Evolutionary conservation across 2,888 invertebrate genomes (phyloP).

Genomic region (Urechis unicinctus): DNA sequence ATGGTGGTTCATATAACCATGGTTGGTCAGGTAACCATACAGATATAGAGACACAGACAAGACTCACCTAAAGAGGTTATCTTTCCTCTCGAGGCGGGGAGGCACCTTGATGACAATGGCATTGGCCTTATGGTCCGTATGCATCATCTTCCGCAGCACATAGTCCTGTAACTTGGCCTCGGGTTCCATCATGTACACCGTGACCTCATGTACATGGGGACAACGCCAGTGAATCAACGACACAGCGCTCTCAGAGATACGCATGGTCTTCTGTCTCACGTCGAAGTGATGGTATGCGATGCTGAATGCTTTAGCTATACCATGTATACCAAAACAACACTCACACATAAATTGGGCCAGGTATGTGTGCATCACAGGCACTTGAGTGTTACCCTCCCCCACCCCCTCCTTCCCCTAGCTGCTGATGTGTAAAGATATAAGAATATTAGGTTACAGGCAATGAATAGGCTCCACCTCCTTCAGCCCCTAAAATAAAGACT

Average conservation of each 20-base stretch:
- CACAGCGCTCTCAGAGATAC: conserved; percentile 46
- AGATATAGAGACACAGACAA: too few relatives aligned
- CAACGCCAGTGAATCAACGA: conserved; percentile 46
- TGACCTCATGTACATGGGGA: conserved; percentile 37
- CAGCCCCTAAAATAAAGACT: too few relatives aligned
- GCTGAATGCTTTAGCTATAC: conserved; percentile 47
- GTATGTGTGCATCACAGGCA: too few relatives aligned
- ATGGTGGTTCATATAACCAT: too few relatives aligned
- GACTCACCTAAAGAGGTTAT: conserved; percentile 46
- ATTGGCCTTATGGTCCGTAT: conserved; percentile 35
- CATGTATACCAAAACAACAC: conserved; percentile 28
- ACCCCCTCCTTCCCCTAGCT: too few relatives aligned
- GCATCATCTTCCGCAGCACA: conserved; percentile 44
- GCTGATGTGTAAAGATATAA: too few relatives aligned
- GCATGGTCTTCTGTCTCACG: conserved; percentile 40
- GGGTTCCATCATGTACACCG: conserved; percentile 45
- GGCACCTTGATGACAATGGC: conserved; percentile 31
- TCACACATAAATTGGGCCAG: too few relatives aligned
- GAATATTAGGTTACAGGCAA: too few relatives aligned
- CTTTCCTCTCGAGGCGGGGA: conserved; percentile 41
- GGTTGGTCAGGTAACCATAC: too few relatives aligned
- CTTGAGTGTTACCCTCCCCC: too few relatives aligned
- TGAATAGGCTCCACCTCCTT: too few relatives aligned
- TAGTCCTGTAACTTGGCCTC: conserved; percentile 32
- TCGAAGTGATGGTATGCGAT: conserved; percentile 48